Evolutionary conservation across 2,888 invertebrate genomes (phyloP).

Genomic region (Stenolophus ochropezus): DNA sequence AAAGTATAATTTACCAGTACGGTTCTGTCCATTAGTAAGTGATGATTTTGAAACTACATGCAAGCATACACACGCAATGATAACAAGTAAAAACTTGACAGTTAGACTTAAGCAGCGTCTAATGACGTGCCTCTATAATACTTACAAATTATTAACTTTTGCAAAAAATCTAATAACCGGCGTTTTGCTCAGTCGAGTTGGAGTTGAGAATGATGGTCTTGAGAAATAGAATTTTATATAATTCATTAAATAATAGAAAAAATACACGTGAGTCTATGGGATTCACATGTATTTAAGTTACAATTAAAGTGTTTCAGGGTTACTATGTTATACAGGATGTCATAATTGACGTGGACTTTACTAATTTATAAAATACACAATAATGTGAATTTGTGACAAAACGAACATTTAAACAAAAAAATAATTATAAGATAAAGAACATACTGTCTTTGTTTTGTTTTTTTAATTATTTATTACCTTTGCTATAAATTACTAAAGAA

Average conservation of each 20-base stretch:
- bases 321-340: neutral
- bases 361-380: conserved; percentile 13
- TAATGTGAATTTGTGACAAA: conserved; percentile 15
- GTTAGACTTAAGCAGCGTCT: conserved; percentile 23
- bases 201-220: conserved; percentile 5
- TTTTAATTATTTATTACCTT: too few species aligned
- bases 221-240: conserved; percentile 13
- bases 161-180: conserved; percentile 21
- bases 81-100: conserved; percentile 37
- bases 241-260: conserved; percentile 1
- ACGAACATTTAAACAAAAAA: neutral
- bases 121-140: conserved; percentile 36
- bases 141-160: conserved; percentile 30
- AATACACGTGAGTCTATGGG: neutral
- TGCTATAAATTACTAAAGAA: too few species aligned
- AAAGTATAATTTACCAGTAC: neutral
- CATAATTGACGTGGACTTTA: neutral
- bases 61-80: conserved; percentile 32
- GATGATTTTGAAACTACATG: conserved; percentile 21
- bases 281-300: neutral
- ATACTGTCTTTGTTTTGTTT: too few species aligned
- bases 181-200: conserved; percentile 22
- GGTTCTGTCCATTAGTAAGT: neutral
- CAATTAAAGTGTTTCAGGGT: conserved; percentile 6
- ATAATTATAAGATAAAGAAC: neutral